Conservation (phyloP, 1,140 invertebrate species). For the Drosophila guanche region DNA sequence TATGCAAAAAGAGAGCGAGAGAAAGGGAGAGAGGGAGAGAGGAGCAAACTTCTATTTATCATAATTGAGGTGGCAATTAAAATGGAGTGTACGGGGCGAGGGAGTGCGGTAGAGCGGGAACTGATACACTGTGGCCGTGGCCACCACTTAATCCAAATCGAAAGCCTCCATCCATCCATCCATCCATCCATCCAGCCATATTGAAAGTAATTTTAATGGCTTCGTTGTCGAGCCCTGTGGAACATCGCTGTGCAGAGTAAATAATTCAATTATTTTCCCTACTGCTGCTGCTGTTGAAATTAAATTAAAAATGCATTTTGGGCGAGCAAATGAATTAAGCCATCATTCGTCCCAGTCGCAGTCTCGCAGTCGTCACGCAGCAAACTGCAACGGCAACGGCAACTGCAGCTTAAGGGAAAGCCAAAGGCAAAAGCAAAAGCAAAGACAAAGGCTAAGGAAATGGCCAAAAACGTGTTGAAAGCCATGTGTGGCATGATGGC, state of each 20-base stretch:
- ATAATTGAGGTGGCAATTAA: conserved; percentile 74
- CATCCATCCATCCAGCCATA: conserved; percentile 31
- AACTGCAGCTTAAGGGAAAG: too few relatives aligned
- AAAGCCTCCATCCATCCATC: conserved; percentile 39
- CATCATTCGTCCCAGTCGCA: conserved; percentile 51
- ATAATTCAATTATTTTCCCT: conserved; percentile 51
- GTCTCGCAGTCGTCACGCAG: conserved; percentile 62
- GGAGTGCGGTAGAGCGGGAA: neutral
- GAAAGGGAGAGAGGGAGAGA: neutral
- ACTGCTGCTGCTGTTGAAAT: conserved; percentile 27
- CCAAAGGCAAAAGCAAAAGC: neutral
- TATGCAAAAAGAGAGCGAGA: conserved; percentile 53
- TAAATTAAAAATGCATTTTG: conserved; percentile 81
- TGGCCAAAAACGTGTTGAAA: conserved; percentile 78
- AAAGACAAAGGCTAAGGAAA: conserved; percentile 31
- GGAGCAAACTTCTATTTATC: conserved; percentile 47
- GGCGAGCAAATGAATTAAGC: conserved; percentile 70
- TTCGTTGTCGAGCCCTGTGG: conserved; percentile 50
- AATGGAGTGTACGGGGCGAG: neutral
- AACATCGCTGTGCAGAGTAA: conserved; percentile 52
- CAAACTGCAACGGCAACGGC: conserved; percentile 5
- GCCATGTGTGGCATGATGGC: conserved; percentile 67
- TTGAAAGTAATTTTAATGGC: conserved; percentile 69
- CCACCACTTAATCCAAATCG: conserved; percentile 68
- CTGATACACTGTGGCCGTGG: too few relatives aligned